phyloP scores from a whole-genome alignment of 2,888 invertebrate genomes.

The Drosophila demipolita region DNA sequence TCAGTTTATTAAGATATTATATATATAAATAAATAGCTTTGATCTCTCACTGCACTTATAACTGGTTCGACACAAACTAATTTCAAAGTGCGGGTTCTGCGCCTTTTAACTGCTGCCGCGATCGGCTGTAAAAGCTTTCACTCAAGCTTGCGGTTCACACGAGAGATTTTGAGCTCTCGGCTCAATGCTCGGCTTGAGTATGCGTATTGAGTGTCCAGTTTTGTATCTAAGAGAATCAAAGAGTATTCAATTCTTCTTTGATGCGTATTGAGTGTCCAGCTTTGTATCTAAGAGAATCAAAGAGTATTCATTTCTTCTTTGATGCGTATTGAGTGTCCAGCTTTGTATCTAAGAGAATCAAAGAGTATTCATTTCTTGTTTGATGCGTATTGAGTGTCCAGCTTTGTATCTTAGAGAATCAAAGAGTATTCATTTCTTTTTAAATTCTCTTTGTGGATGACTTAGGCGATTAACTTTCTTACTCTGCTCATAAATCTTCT shows the following conservation, averaged over 20 bases:
- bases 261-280: neutral
- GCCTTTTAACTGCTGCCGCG: constrained; percentile 33
- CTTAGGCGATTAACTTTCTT: neutral
- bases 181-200: constrained; percentile 8
- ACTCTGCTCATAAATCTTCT: neutral
- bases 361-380: too few relatives aligned
- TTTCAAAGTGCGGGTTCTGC: neutral
- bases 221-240: too few relatives aligned
- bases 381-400: neutral
- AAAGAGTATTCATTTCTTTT: neutral
- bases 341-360: too few relatives aligned
- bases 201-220: neutral
- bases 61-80: too few relatives aligned
- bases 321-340: too few relatives aligned
- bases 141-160: neutral
- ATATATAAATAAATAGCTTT: too few relatives aligned
- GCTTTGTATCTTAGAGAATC: neutral
- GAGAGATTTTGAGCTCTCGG: constrained; percentile 9
- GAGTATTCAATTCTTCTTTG: neutral
- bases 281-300: too few relatives aligned
- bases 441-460: neutral
- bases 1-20: neutral
- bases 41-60: neutral
- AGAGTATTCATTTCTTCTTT: too few relatives aligned
- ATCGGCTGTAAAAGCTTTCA: constrained; percentile 29